A percentile compares a stretch with the other conserved stretches of the same genome.
phyloP scores from a whole-genome alignment of 2,797 vertebrate genomes.

The Sebastes hubbsi region DNA sequence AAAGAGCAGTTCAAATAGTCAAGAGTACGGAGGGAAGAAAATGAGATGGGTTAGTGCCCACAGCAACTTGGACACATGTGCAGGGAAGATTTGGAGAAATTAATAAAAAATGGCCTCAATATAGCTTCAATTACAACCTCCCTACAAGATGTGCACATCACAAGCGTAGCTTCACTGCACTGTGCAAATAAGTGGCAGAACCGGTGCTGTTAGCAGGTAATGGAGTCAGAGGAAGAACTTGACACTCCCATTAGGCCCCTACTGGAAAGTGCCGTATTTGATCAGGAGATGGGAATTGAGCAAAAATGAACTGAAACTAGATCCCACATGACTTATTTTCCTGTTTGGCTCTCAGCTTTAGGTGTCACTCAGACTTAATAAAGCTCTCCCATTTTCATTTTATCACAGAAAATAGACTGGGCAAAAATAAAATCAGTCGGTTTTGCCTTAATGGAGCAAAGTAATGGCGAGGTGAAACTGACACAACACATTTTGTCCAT shows the following conservation, averaged over 20 bases:
- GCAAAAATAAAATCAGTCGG: conserved; percentile 88
- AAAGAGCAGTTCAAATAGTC: conserved; percentile 49
- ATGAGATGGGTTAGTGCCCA: conserved; percentile 59
- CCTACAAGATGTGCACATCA: conserved; percentile 56
- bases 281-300: conserved; percentile 87
- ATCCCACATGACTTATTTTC: conserved; percentile 89
- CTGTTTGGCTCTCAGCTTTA: conserved; percentile 79
- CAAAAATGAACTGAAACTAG: conserved; percentile 89
- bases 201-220: conserved; percentile 80
- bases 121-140: conserved; percentile 63
- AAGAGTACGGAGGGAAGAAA: conserved; percentile 32
- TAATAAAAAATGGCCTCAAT: conserved; percentile 54
- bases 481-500: conserved; percentile 91
- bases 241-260: conserved; percentile 88
- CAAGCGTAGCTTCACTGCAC: conserved; percentile 63
- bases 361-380: conserved; percentile 91
- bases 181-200: conserved; percentile 76
- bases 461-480: conserved; percentile 91
- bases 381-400: conserved; percentile 89
- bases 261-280: conserved; percentile 90
- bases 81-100: conserved; percentile 54
- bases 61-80: conserved; percentile 36
- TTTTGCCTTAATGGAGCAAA: conserved; percentile 89
- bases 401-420: conserved; percentile 90
- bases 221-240: conserved; percentile 83